phyloP scores from a whole-genome alignment of 2,113 vertebrate genomes.

The Triplophysa dalaica region DNA sequence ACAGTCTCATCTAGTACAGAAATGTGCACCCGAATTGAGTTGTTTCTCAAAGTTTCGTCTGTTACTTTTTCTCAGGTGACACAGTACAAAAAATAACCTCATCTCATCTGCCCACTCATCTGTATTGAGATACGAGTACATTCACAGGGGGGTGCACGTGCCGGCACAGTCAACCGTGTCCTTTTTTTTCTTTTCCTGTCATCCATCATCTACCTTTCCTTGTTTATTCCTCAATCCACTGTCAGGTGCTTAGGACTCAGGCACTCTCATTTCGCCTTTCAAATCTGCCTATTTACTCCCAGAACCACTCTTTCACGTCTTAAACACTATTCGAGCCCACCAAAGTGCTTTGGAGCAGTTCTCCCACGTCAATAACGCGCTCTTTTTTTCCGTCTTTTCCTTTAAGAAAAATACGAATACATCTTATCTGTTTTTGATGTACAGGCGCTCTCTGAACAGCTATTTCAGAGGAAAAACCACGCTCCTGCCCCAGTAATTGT shows the following conservation, averaged over 20 bases:
- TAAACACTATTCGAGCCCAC: constrained; percentile 47
- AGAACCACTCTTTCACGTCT: constrained; percentile 47
- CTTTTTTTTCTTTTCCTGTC: constrained; percentile 37
- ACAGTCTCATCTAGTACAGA: background rate
- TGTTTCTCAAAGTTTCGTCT: constrained; percentile 1
- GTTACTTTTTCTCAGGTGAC: background rate
- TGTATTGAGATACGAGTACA: constrained; percentile 33
- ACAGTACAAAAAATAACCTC: constrained; percentile 20
- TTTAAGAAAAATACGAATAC: constrained; percentile 40
- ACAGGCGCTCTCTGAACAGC: constrained; percentile 65
- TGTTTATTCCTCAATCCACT: constrained; percentile 49
- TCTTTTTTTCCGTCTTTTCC: background rate
- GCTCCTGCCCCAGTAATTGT: constrained; percentile 75
- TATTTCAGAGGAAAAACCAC: constrained; percentile 68
- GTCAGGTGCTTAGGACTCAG: constrained; percentile 40
- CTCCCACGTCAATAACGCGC: constrained; percentile 16
- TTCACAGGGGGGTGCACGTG: constrained; percentile 19
- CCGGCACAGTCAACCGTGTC: constrained; percentile 36
- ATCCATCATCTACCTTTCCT: constrained; percentile 40
- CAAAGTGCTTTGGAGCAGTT: constrained; percentile 39
- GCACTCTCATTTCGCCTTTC: constrained; percentile 24
- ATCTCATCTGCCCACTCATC: constrained; percentile 45
- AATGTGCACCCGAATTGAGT: constrained; percentile 39
- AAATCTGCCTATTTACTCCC: constrained; percentile 44
- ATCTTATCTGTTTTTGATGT: constrained; percentile 57